Percentiles rank a stretch among this genome's conserved stretches.
phyloP scores from a whole-genome alignment of 2,888 invertebrate species.

The Cantharis rustica region DNA sequence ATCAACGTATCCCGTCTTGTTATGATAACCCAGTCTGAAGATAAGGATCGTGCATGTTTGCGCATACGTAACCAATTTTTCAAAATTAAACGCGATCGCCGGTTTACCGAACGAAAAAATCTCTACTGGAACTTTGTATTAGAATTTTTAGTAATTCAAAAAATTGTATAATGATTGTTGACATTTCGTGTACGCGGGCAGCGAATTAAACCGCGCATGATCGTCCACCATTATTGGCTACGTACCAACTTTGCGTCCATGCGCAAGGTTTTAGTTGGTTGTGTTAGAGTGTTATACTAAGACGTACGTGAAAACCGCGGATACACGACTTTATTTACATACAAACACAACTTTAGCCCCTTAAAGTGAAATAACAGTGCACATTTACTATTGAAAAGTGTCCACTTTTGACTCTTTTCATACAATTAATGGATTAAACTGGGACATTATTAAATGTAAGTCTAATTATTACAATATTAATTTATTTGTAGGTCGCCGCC shows the following conservation, averaged over 20 bases:
- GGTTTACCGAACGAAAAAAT: neutral
- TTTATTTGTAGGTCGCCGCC: conserved; percentile 44
- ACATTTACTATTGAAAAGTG: conserved; percentile 18
- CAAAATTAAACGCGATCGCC: neutral
- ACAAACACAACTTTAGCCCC: conserved; percentile 11
- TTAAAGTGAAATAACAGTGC: conserved; percentile 28
- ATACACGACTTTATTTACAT: conserved; percentile 35
- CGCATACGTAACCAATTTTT: neutral
- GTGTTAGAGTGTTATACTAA: conserved; percentile 32
- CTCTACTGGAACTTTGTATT: neutral
- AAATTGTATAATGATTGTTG: conserved; percentile 31
- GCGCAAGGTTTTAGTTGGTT: conserved; percentile 50
- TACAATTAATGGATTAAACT: conserved; percentile 27
- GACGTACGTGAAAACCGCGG: conserved; percentile 29
- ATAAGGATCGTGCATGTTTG: neutral
- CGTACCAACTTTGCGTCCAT: conserved; percentile 57
- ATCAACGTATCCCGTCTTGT: neutral
- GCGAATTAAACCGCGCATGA: conserved; percentile 39
- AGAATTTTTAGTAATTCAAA: conserved; percentile 4
- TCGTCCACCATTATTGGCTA: conserved; percentile 45
- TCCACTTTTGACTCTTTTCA: conserved; percentile 9
- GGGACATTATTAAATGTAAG: conserved; percentile 31
- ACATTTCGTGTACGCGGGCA: conserved; percentile 32
- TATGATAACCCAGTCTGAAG: neutral
- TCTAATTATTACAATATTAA: conserved; percentile 27